A percentile compares a stretch with the other conserved stretches of the same genome.
Conservation (phyloP, 2,113 vertebrate species). For the Myotis brandtii region DNA sequence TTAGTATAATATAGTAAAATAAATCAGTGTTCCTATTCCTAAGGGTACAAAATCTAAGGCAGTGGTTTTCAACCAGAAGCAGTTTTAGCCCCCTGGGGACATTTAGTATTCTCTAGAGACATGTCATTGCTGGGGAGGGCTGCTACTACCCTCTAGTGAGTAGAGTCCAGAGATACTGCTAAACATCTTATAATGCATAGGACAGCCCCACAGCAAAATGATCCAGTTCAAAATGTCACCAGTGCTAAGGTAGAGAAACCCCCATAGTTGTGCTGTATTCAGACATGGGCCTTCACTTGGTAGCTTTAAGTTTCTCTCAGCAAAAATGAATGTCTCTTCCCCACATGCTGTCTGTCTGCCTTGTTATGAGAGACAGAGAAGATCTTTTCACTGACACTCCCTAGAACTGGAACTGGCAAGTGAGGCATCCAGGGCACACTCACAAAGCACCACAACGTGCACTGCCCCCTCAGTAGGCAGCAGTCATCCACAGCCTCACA, state of each 20-base stretch:
- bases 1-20: neutral
- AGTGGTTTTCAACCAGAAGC: neutral
- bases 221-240: neutral
- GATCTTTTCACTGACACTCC: neutral
- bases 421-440: neutral
- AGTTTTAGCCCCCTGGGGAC: too few species aligned
- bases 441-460: neutral
- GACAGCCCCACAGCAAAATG: neutral
- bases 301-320: neutral
- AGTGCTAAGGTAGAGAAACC: neutral
- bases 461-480: accelerated
- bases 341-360: neutral
- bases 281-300: neutral
- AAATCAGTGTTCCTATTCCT: conserved; percentile 29
- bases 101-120: neutral
- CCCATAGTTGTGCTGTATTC: neutral
- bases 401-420: neutral
- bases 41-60: neutral
- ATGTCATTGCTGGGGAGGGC: neutral
- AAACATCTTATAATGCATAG: neutral
- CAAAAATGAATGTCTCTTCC: neutral
- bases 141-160: neutral
- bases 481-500: neutral
- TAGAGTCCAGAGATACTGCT: neutral
- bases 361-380: neutral